Base-by-base conservation (phyloP, 2,888 invertebrate genomes). In the Zygogramma bicolorata region DNA sequence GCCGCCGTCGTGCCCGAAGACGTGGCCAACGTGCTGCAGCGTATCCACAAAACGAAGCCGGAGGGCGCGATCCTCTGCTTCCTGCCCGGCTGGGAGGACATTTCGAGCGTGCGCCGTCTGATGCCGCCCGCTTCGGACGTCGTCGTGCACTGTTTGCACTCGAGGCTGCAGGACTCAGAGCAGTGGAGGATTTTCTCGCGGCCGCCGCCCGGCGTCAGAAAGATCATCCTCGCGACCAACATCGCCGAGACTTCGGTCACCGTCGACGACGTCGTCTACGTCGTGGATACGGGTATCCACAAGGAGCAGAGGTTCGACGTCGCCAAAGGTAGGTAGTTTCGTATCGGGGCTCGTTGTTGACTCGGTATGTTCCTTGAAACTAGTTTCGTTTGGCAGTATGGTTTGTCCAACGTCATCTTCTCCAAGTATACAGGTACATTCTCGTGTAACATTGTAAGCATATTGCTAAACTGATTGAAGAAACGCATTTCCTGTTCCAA, bases 11-110 rank as follows among this genome's bases (percentile, higher is more conserved):
- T 90, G 74, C 88, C 88, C 76, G 87, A 89, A 68, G 90, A 91
- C 86, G 86, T 89, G 15, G 85, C 69, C 13, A 61, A 73, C 46
- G 61, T 88, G 4, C 89, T 94, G 78, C 84, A 87, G 76, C 89
- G 90, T 74, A 90, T 94, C n/a, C 89, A 91, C 62, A 84, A 81
- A 8, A 88, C 83, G 0, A 90, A 91, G 79, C 87, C 89, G 0
- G 90, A 90, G 58, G 94, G 94, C 0, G 93, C 92, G 0, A 93
- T 94, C 79, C 86, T 94, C 60, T 92, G 92, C 49, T 94, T 94
- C 78, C 88, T 94, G 6, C 94, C 94, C 15, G 94, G 94, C 13
- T 94, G 94, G 94, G 87, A 89, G 2, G 93, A 94, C 72, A 94
- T 94, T 46, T 87, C 86, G 25, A 85, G 86, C 59, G 86, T 92